Base-by-base conservation (phyloP, 2,888 invertebrate species). In the Agrotis puta region DNA sequence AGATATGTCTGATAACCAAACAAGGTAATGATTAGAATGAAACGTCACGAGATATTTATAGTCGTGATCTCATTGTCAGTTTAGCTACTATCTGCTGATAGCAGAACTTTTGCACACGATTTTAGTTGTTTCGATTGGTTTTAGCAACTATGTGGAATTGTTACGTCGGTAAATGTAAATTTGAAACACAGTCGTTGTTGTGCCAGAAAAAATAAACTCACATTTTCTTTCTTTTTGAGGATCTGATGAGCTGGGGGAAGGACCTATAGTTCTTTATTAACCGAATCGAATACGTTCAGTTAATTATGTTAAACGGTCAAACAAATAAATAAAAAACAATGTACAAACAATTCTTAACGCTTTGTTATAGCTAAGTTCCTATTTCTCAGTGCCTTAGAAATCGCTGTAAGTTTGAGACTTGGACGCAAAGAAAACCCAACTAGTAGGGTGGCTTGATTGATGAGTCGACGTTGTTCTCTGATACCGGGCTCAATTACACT, bases 401-500 rank as follows among this genome's bases (percentile, higher is more conserved):
- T 43, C 84, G 76, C 81, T 68, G 6, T 4, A 33, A 69, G 48
- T 74, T 86, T 82, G 24, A 16, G 24, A 56, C 65, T 77, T 76
- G 58, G 33, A 56, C 48, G 57, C 51, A 54, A 48, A 74, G 65
- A 72, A 81, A 81, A 76, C 77, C 74, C 59, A 54, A 77, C 77
- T 71, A 33, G 67, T 74, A 81, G 94, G 93, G 93, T 85, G 88
- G 87, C 85, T 92, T 95, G 95, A 95, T 95, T 94, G 94, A 95
- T 95, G 94, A 94, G 89, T 88, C 85, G 87, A 91, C 90, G 92
- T 91, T 94, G 93, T 92, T 92, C 89, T 87, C 90, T 92, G 94
- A 94, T 94, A 92, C 92, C 88, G 89, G 88, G 89, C 91, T 92
- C 93, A 92, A 94, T 94, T 94, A 94, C 94, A 92, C 88, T 88